phyloP scores from a whole-genome alignment of 2,888 invertebrate species.

The Melangyna quadrimaculata region DNA sequence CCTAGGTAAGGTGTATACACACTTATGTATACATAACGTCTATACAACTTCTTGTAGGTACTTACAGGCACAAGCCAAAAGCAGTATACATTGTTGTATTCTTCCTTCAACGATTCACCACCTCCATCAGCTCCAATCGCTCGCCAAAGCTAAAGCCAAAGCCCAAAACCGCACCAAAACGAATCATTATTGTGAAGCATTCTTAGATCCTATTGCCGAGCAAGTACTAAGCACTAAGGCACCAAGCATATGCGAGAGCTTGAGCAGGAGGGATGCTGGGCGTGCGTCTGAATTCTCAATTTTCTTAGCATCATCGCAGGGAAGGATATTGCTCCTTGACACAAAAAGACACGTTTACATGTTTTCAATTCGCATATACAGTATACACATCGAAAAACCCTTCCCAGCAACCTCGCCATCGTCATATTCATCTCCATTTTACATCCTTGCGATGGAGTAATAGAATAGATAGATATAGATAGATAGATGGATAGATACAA shows the following conservation, averaged over 20 bases:
- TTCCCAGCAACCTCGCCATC: neutral
- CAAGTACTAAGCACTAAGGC: no score
- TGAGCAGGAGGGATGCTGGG: slow-evolving; percentile 31
- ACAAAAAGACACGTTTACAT: slow-evolving; percentile 53
- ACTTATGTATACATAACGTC: neutral
- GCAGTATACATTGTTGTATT: slow-evolving; percentile 4
- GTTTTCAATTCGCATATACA: slow-evolving; percentile 4
- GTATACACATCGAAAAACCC: neutral
- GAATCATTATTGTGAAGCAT: slow-evolving; percentile 5
- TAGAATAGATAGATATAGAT: neutral
- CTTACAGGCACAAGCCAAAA: neutral
- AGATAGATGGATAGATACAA: neutral
- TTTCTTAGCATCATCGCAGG: slow-evolving; percentile 11
- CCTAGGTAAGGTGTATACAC: neutral
- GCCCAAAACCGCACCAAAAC: slow-evolving; percentile 3
- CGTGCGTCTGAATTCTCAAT: slow-evolving; percentile 56
- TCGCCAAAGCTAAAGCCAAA: neutral
- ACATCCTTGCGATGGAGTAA: neutral
- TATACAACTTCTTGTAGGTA: neutral
- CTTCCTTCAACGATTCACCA: slow-evolving; percentile 6
- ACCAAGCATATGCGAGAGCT: slow-evolving; percentile 9
- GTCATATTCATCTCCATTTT: neutral
- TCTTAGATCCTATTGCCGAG: neutral
- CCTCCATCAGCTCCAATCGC: neutral
- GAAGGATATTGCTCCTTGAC: slow-evolving; percentile 63